These are phyloP conservation scores for Crambe crambe DNA, from an alignment of 37 sponge, comb jelly and placozoan genomes.

Conservation along the genomic window DNA sequence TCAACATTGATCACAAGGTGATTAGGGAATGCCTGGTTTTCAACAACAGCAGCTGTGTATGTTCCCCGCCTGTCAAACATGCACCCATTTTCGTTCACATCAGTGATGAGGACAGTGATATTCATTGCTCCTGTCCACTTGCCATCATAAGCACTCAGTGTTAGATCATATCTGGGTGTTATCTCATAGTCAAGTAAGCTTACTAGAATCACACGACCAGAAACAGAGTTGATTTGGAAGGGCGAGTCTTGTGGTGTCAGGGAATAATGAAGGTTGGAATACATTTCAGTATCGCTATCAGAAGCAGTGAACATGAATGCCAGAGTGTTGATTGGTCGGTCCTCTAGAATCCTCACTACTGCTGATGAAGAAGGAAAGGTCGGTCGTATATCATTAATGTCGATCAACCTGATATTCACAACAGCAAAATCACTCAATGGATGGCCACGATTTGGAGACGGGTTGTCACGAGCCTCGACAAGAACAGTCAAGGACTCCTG, in stretches of 20 bases:
- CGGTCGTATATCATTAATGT: slow-evolving; percentile 72
- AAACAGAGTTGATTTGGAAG: slow-evolving; percentile 35
- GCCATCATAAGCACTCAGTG: slow-evolving; percentile 26
- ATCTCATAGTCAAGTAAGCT: slow-evolving; percentile 38
- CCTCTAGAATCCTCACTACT: background rate
- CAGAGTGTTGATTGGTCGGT: background rate
- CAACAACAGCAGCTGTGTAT: slow-evolving; percentile 10
- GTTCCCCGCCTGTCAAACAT: slow-evolving; percentile 1
- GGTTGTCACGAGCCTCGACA: slow-evolving; percentile 52
- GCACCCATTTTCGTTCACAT: slow-evolving; percentile 55
- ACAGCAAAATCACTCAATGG: slow-evolving; percentile 8
- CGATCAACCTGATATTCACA: slow-evolving; percentile 42
- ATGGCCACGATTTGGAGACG: background rate
- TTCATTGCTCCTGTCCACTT: background rate
- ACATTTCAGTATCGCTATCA: slow-evolving; percentile 46
- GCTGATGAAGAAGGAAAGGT: slow-evolving; percentile 18
- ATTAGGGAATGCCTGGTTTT: slow-evolving; percentile 12
- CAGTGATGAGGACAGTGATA: slow-evolving; percentile 29
- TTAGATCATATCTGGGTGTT: background rate
- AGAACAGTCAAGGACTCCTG: slow-evolving; percentile 12
- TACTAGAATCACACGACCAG: slow-evolving; percentile 28
- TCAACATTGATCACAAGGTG: slow-evolving; percentile 9
- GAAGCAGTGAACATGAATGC: slow-evolving; percentile 12
- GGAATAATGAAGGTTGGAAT: slow-evolving; percentile 25
- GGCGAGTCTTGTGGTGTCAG: background rate